Evolutionary conservation across 1,140 invertebrate genomes (phyloP), one percentile per base, ranked within the genome.

Genomic region (Riptortus pedestris): DNA sequence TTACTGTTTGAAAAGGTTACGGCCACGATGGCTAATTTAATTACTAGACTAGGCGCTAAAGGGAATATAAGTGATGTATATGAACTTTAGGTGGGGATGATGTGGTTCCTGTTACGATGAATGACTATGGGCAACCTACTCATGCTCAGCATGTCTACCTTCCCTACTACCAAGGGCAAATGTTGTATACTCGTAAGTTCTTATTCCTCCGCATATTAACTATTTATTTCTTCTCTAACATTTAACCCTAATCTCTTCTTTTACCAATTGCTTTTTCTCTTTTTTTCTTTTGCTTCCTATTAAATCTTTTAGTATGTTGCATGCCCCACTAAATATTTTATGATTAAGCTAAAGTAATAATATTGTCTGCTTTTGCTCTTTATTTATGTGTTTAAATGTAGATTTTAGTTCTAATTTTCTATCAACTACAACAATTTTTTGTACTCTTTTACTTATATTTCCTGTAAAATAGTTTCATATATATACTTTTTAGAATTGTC

Each of bases 101-200:
- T 76, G 81, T 83, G 76, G 76, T 83, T 75, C 80, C 82, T 72
- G 81, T 82, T 71, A 79, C 81, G 70, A 79, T 79, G 77, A 79
- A 79, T 76, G 79, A 79, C 74, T 83, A 82, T 73, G 82, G 81
- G 72, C 79, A 82, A 75, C 85, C 85, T 68, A 77, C 85, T 73
- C 82, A 86, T 77, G 84, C 85, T 71, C 84, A 86, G 78, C 84
- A 87, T 76, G 82, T 88, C 73, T 87, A 87, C 76, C 81, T 87
- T 74, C 85, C 85, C 73, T 87, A 84, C 80, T 86, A 82, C 79
- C 84, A 87, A 75, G 85, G 85, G 73, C 81, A 83, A 77, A 85
- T 84, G 79, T 81, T 81, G 74, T 84, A 84, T 72, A 84, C 82
- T 77, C 79, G 85, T 88, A 87, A 88, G 85, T 87, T 76, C 70